Evolutionary conservation across 2,113 vertebrate species (phyloP).

Genomic region (Psilopogon haemacephalus): DNA sequence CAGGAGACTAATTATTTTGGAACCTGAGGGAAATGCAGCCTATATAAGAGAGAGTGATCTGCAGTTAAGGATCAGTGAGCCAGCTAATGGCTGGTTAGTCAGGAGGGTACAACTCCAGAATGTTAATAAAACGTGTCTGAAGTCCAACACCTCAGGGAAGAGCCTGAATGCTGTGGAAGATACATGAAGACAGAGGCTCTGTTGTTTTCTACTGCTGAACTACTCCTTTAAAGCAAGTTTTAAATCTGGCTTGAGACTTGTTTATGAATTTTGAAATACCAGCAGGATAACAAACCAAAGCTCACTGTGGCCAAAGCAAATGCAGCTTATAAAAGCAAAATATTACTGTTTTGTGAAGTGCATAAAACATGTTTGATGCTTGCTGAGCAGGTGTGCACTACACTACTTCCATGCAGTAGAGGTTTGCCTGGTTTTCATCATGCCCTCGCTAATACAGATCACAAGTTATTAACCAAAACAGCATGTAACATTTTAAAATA

Average conservation of each 20-base stretch:
- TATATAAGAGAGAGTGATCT: constrained; percentile 68
- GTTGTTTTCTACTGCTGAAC: background rate
- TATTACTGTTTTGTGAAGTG: background rate
- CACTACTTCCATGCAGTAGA: background rate
- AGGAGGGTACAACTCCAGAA: constrained; percentile 71
- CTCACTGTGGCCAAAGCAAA: background rate
- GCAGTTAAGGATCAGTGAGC: constrained; percentile 75
- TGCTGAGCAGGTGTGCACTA: constrained; percentile 8
- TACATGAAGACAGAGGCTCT: constrained; percentile 28
- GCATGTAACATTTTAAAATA: constrained; percentile 6
- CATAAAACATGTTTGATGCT: background rate
- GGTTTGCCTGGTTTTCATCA: background rate
- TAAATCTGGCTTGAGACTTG: constrained; percentile 9
- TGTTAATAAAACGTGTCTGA: constrained; percentile 70
- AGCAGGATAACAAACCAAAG: constrained; percentile 11
- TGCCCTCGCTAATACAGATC: background rate
- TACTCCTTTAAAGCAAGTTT: constrained; percentile 16
- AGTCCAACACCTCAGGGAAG: constrained; percentile 65
- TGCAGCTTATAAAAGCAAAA: constrained; percentile 5
- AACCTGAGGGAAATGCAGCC: constrained; percentile 73
- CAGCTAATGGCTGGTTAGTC: constrained; percentile 74
- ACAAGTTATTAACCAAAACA: constrained; percentile 28
- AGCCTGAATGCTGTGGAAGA: constrained; percentile 40
- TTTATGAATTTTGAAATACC: constrained; percentile 37
- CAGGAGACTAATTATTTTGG: constrained; percentile 73